A percentile compares a stretch with the other conserved stretches of the same genome.
These are phyloP conservation scores for Rhagium mordax DNA, from an alignment of 2,888 invertebrate genomes.

Conservation along the genomic window DNA sequence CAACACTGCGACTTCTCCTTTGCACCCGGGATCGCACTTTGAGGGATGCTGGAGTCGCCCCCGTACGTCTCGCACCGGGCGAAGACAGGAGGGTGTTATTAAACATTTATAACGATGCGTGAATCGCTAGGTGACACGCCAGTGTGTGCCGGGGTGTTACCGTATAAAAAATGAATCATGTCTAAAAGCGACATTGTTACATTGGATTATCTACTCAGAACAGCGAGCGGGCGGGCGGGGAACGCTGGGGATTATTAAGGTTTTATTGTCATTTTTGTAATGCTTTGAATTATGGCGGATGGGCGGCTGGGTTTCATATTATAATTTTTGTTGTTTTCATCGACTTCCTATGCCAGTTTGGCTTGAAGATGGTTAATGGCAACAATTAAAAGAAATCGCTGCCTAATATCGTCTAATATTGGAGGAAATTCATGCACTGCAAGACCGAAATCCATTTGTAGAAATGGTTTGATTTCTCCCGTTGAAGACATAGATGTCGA, in stretches of 20 bases:
- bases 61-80: slow-evolving; percentile 37
- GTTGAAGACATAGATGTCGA: too few relatives aligned
- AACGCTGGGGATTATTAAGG: slow-evolving; percentile 25
- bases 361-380: too few relatives aligned
- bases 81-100: slow-evolving; percentile 35
- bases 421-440: too few relatives aligned
- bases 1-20: slow-evolving; percentile 37
- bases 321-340: too few relatives aligned
- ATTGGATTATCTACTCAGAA: slow-evolving; percentile 26
- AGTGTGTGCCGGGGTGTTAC: slow-evolving; percentile 26
- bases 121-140: slow-evolving; percentile 44
- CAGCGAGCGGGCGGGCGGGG: slow-evolving; percentile 6
- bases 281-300: slow-evolving; percentile 1
- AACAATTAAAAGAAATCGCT: too few relatives aligned
- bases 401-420: too few relatives aligned
- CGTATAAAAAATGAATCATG: slow-evolving; percentile 39
- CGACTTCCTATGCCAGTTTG: too few relatives aligned
- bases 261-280: slow-evolving; percentile 29
- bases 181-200: slow-evolving; percentile 35
- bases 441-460: too few relatives aligned
- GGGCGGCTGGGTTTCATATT: slow-evolving; percentile 1
- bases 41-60: slow-evolving; percentile 15
- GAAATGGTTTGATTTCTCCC: too few relatives aligned
- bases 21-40: slow-evolving; percentile 44
- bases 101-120: slow-evolving; percentile 48